Evolutionary conservation across 2,113 vertebrate species (phyloP).

Genomic region (Orientallactaga bullata): DNA sequence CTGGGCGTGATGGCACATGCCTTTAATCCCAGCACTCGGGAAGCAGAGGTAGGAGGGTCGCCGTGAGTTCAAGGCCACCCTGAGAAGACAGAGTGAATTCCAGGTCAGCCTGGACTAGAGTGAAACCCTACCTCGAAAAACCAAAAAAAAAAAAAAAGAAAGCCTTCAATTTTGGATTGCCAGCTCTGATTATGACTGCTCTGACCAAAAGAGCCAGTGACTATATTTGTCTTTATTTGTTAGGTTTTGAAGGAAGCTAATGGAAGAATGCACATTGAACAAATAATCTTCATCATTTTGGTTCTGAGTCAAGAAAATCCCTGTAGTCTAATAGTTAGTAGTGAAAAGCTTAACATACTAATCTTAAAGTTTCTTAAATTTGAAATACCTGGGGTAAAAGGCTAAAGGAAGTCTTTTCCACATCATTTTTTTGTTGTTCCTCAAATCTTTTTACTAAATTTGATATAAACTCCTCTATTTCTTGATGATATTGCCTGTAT

Average conservation of each 20-base stretch:
- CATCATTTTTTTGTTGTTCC: conserved; percentile 87
- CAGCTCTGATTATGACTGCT: not conserved
- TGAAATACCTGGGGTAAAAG: conserved; percentile 94
- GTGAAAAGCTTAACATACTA: conserved; percentile 9
- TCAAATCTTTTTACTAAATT: conserved; percentile 93
- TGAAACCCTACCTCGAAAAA: no score
- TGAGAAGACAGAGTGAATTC: no score
- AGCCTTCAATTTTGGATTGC: not conserved
- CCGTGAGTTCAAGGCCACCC: no score
- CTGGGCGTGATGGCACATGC: no score
- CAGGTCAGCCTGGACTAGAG: no score
- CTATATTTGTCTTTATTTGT: no score
- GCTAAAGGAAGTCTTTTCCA: conserved; percentile 87
- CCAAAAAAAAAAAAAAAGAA: no score
- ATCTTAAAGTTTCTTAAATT: conserved; percentile 57
- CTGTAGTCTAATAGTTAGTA: not conserved
- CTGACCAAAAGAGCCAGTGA: not conserved
- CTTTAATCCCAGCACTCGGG: no score
- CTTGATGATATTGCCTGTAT: conserved; percentile 94
- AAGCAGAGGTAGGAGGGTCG: no score
- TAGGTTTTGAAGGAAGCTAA: not conserved
- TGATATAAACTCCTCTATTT: conserved; percentile 96
- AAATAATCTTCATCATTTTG: not conserved
- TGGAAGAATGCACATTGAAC: not conserved
- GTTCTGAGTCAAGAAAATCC: not conserved